Base-by-base conservation (phyloP, 2,797 vertebrate species). In the Hydrocynus forskahlii region DNA sequence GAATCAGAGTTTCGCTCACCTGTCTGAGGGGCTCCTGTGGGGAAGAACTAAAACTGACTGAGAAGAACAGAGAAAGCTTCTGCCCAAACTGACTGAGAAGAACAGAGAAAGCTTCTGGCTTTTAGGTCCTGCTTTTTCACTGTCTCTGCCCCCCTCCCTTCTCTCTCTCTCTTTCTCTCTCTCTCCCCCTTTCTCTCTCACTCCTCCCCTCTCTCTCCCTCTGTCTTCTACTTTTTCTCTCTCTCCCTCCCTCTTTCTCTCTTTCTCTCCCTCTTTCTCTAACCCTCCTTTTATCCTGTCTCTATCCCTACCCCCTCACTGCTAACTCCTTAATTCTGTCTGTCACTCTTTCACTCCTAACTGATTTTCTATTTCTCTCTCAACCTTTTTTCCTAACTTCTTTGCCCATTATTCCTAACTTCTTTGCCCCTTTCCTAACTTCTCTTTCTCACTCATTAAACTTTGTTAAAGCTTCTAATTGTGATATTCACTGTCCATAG, bases 141-240 rank as follows among this genome's bases (percentile, higher is more conserved):
- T 48, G 84, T 91, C 86, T 87, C 82, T 81, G 85, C 90, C 89
- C 90, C 90, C 91, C 89, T 90, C 90, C 84, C 87, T 17, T 54
- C 67, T 71, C 50, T 19, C 62, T 25, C 60, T 43, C 66, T 62
- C 19, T 55, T 62, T 59, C 67, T 63, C 60, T 63, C n/a, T 59
- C n/a, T 59, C 52, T 54, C 52, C 19, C 35, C 35, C 35, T 35
- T 35, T 3, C 35, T 35, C 4, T 35, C 35, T 35, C 35, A 35
- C 52, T 55, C 52, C 16, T 17, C n/a, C 55, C 10, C 55, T 21
- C 19, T 21, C n/a, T 23, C 8, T 8, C 25, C 66, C 45, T 48
- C 40, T 84, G 88, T 80, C 82, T 81, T 84, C 81, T 90, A 87
- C 88, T 89, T 89, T 89, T 91, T 91, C 88, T 89, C 90, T 89